Conservation (phyloP, 2,888 invertebrate species). For the Stenchaetothrips biformis region DNA sequence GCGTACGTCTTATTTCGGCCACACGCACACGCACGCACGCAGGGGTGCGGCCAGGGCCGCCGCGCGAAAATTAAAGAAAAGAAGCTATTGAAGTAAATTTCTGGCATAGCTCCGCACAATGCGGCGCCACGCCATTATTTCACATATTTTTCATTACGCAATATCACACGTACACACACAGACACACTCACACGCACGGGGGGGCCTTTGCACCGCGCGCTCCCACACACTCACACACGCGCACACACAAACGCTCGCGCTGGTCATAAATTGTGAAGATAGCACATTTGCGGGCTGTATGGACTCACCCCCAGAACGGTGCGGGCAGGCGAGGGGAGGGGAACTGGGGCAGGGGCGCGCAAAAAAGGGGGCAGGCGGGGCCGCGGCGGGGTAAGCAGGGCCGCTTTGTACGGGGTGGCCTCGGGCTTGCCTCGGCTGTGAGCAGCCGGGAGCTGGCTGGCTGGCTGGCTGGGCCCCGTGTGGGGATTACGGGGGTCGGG, state of each 20-base stretch:
- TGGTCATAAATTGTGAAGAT: constrained; percentile 18
- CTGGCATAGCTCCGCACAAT: constrained; percentile 19
- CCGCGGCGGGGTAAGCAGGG: background rate
- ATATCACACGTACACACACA: constrained; percentile 15
- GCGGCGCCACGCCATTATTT: background rate
- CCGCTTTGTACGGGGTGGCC: too few relatives aligned
- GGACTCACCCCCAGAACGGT: background rate
- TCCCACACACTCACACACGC: background rate
- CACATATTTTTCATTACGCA: constrained; percentile 25
- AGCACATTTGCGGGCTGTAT: constrained; percentile 24
- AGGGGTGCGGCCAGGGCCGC: background rate
- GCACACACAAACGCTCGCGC: background rate
- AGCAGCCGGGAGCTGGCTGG: too few relatives aligned
- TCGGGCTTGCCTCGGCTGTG: too few relatives aligned
- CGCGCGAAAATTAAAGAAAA: background rate
- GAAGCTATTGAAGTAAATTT: background rate
- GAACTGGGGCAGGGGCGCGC: background rate
- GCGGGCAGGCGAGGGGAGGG: background rate
- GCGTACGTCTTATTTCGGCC: background rate
- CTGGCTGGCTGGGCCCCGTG: too few relatives aligned
- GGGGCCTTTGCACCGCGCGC: background rate
- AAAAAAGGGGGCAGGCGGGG: background rate
- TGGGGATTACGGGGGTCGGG: too few relatives aligned
- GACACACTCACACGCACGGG: background rate
- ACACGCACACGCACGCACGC: background rate